Evolutionary conservation across 2,113 vertebrate genomes (phyloP), one percentile per base, ranked within the genome.

Genomic region (Pungitius pungitius): DNA sequence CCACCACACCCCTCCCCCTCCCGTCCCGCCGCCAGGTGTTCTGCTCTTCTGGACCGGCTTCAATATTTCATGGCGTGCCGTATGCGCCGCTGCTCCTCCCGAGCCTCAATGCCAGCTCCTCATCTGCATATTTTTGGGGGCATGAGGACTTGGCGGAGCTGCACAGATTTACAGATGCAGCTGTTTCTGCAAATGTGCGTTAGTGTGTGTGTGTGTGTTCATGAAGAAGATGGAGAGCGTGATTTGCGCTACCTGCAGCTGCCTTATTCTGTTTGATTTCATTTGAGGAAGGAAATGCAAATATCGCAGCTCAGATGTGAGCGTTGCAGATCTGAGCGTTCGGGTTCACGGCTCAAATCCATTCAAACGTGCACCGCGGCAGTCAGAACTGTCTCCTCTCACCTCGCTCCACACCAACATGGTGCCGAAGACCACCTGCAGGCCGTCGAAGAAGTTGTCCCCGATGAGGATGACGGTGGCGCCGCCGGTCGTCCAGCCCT

Each of bases 371-470:
- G 45, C 8, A n/a, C 7, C 45, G 5, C 7, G 20, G 11, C 47
- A 35, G 33, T 49, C 47, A 2, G 17, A 51, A 22, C 47, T 22
- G 14, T 22, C 22, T 33, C 0, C 1, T n/a, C 91, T 78, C 74
- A 98, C 96, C 96, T 98, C 96, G 26, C 97, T 98, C 97, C 97
- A 98, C 55, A 98, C 96, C 81, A 98, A 92, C 94, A 97, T 95
- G 79, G 95, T 98, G 62, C 97, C 97, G 15, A 98, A 97, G 54
- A 98, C 96, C 3, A 98, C 97, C 93, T 98, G 97, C 55, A 98
- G 93, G 9, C 96, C 96, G 1, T 98, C 96, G 1, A 98, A 98
- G 93, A 98, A 98, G 92, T 97, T 98, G 94, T 98, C 97, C 0
- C 97, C 97, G 66, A 98, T 98, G 89, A 98, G 95, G 86, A 98